Conservation (phyloP, 1,140 invertebrate genomes). For the Phthorimaea operculella region DNA sequence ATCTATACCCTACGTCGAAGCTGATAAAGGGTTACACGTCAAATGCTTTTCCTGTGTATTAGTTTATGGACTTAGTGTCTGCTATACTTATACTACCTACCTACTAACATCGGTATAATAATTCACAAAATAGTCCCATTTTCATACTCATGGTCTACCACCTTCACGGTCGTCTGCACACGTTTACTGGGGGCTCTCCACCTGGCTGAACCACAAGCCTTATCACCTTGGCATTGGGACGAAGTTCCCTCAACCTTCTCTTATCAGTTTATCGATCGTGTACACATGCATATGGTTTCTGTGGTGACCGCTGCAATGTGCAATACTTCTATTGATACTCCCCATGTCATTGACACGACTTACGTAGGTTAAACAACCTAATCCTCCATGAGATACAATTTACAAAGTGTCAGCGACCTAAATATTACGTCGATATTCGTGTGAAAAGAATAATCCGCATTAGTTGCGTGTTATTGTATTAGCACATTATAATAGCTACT, state of each 20-base stretch:
- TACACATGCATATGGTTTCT: constrained; percentile 25
- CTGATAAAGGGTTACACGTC: too few relatives aligned
- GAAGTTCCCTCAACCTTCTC: background rate
- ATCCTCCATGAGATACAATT: too few relatives aligned
- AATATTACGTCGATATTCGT: too few relatives aligned
- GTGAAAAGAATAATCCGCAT: too few relatives aligned
- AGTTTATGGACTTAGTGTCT: too few relatives aligned
- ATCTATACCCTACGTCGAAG: too few relatives aligned
- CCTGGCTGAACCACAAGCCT: background rate
- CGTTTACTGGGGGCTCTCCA: background rate
- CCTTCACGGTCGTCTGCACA: constrained; percentile 1
- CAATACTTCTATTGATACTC: background rate
- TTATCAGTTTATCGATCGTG: constrained; percentile 31
- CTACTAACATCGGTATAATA: background rate
- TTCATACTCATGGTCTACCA: background rate
- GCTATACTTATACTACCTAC: too few relatives aligned
- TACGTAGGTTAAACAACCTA: too few relatives aligned
- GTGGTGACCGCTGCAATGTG: constrained; percentile 14
- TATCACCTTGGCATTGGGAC: background rate
- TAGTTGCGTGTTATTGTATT: too few relatives aligned
- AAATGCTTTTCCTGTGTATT: too few relatives aligned
- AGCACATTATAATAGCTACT: too few relatives aligned
- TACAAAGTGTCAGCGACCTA: too few relatives aligned
- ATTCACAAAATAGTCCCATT: background rate
- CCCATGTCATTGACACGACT: constrained; percentile 9